Evolutionary conservation across 2,888 invertebrate species (phyloP), one percentile per base, ranked within the genome.

Genomic region (Cartodere bifasciata): DNA sequence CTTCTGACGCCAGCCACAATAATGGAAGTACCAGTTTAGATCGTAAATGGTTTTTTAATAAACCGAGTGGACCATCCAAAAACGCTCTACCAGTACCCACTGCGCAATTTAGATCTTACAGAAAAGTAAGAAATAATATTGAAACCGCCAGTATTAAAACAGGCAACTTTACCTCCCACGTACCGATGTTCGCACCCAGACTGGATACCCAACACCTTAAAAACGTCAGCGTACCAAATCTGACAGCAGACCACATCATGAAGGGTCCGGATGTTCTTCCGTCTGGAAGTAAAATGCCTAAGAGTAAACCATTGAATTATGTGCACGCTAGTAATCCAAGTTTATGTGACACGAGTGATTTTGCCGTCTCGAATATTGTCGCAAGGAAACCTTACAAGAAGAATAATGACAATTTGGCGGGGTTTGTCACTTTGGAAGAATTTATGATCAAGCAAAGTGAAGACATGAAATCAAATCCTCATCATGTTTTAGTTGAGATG

Each of bases 371-470:
- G n/a, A 48, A 46, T 29, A 36, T 47, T 7, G 43, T 47, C 6
- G 46, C 38, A 36, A 47, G 48, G 30, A 31, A 29, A 7, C 35
- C 32, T 41, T 47, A 45, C 35, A 48, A 53, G 16, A 57, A 59
- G 4, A 61, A 65, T 39, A 64, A 64, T 7, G 76, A 75, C 38
- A 73, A 69, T 51, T 60, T 72, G 16, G 66, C 71, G 25, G 77
- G 77, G 1, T 75, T 78, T 50, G 72, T 82, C 29, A 85, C 83
- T 1, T 62, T 84, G 16, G 79, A 83, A 53, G 78, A 83, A 60
- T 68, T 85, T 48, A 84, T 84, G 83, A 71, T 74, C 42, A 72
- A 78, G 42, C 82, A 82, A 54, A 76, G 72, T 39, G 80, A 81
- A 51, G 81, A 82, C 48, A 65, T 70, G 13, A 67, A 67, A 42